These are phyloP conservation scores for Herpailurus yagouaroundi DNA, from an alignment of 2,113 vertebrate species.

Conservation along the genomic window DNA sequence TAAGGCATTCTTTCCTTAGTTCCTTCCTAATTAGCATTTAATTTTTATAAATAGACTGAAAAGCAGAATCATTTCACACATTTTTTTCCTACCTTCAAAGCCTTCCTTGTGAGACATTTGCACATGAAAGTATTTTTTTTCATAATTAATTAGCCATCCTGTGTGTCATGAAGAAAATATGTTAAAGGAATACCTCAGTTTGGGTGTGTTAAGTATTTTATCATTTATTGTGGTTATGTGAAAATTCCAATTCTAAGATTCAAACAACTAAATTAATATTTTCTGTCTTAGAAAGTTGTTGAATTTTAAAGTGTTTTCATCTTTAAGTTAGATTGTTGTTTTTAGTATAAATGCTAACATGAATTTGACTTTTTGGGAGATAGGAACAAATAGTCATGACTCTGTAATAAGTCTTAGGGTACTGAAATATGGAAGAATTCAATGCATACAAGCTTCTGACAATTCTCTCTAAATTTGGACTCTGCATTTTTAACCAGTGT, in stretches of 20 bases:
- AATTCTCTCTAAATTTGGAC: not conserved
- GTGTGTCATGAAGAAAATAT: not conserved
- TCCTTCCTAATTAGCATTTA: constrained; percentile 20
- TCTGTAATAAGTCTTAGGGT: not conserved
- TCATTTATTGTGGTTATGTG: not conserved
- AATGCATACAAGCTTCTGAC: not conserved
- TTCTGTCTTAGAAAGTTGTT: not conserved
- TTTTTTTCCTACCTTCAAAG: not conserved
- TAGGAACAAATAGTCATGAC: not conserved
- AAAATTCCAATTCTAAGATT: not conserved
- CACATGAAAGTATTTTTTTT: not conserved
- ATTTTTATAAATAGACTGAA: not conserved
- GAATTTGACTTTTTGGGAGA: not conserved
- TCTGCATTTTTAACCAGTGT: not conserved
- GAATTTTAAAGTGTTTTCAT: not conserved
- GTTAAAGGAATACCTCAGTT: not conserved
- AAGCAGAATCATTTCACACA: not conserved
- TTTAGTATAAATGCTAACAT: not conserved
- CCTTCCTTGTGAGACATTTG: not conserved
- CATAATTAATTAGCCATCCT: not conserved
- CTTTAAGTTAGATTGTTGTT: not conserved
- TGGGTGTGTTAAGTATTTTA: not conserved
- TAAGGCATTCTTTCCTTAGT: not conserved
- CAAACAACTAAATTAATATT: not conserved
- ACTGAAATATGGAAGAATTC: not conserved